Percentiles rank a stretch among this genome's conserved stretches.
Conservation (phyloP, 1,140 invertebrate genomes). For the Cydia strobilella region DNA sequence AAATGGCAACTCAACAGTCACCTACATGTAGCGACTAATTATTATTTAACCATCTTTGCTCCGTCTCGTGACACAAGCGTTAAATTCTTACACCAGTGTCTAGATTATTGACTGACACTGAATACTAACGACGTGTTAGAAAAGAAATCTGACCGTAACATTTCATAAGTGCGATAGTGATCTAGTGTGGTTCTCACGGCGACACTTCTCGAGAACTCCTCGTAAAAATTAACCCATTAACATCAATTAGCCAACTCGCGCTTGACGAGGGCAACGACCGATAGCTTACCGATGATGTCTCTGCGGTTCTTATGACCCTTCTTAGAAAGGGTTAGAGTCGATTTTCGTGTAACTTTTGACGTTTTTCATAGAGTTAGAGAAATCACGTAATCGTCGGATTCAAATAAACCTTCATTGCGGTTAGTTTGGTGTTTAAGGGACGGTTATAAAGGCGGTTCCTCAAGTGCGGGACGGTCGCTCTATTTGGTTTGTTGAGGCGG, state of each 20-base stretch:
- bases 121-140: conserved; percentile 23
- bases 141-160: conserved; percentile 27
- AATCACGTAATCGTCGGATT: conserved; percentile 17
- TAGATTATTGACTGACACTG: conserved; percentile 24
- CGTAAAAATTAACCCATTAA: conserved; percentile 71
- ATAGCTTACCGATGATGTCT: neutral
- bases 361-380: neutral
- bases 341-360: neutral
- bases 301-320: neutral
- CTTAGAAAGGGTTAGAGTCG: neutral
- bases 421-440: neutral
- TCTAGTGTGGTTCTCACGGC: conserved; percentile 28
- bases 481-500: conserved; percentile 36
- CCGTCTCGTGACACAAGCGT: neutral
- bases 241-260: conserved; percentile 56
- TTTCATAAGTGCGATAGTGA: conserved; percentile 31
- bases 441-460: conserved; percentile 14
- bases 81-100: neutral
- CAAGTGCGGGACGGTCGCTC: neutral
- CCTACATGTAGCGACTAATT: too few species aligned
- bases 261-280: conserved; percentile 45
- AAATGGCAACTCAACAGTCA: too few species aligned
- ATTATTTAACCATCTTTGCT: neutral
- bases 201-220: conserved; percentile 48
- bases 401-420: conserved; percentile 11